Base-by-base conservation (phyloP, 2,888 invertebrate genomes). In the Plagodis pulveraria region DNA sequence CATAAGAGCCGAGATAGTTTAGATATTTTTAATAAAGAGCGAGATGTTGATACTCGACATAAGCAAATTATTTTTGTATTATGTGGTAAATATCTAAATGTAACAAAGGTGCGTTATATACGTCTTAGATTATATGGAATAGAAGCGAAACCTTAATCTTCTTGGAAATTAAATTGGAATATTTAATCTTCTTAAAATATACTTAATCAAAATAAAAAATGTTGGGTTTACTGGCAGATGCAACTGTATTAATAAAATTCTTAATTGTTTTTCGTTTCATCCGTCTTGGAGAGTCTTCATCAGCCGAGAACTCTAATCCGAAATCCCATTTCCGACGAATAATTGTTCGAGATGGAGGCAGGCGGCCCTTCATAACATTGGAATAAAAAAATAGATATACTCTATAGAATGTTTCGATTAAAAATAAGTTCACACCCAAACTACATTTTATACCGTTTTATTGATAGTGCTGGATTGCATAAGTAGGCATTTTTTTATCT, bases 251-350 rank as follows among this genome's bases (percentile, higher is more conserved):
- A 76, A 77, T 77, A 77, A 68, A 64, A 6, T 9, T 72, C 74
- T 79, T 80, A 84, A 84, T 85, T 83, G 79, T 84, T 85, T 22
- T 84, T 80, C 79, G 76, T 75, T 67, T 66, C 69, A 77, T 76
- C 78, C 75, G 72, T 78, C 78, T 83, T 74, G 72, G 72, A 75
- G 72, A 76, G 72, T 80, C 81, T 83, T 83, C 80, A 82, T 82
- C 83, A 81, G 73, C 68, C 65, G 56, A 74, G 70, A 67, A 77
- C 76, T 78, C 76, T 87, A 87, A 87, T 87, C 86, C 84, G 71
- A 84, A 85, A 84, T 85, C 86, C 86, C 86, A 87, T 88, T 87
- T 87, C 87, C 86, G 81, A 76, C 66, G 77, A 82, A 84, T 86
- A 83, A 86, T 83, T 86, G 81, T 81, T 79, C 78, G 77, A 83